Evolutionary conservation across 2,888 invertebrate genomes (phyloP), one percentile per base, ranked within the genome.

Genomic region (Yponomeuta plumbellus): DNA sequence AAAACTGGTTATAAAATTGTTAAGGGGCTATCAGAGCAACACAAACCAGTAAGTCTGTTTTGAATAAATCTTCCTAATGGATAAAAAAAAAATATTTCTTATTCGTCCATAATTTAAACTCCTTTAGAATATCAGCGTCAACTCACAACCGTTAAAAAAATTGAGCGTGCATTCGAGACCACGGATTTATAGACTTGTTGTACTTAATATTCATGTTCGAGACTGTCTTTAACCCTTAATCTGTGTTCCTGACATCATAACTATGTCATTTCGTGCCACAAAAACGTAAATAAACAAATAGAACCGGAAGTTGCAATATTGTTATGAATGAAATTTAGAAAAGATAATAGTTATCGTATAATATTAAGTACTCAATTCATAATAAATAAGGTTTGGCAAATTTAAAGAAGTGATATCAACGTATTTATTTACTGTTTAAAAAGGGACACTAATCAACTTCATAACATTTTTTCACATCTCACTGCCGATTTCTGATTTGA

Each of bases 1-100:
- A 90, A 88, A 77, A 89, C 87, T 69, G 86, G 91, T 77, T 89
- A 87, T 71, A 87, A 85, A 77, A 84, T 90, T 71, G 84, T 90
- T 66, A 91, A 89, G 80, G 86, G 85, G 77, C 83, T 90, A 68
- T 81, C 88, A 62, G 89, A 83, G 71, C 85, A 80, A 69, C 84
- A 82, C 68, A 90, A 85, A 76, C 72, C 77, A 72, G 91, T 91
- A 75, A 90, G 90, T 88, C 71, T 22, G 17, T 52, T n/a, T n/a
- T 52, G 17, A 52, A 52, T 52, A 52, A 56, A 40, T 57, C 26
- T 65, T 23, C 22, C 58, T 21, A 13, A 11, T 59, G 21, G 13
- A 59, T 21, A 11, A 59, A 23, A 21, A 13, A 21, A 59, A 8
- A 59, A 22, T 13, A 23, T 23, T 59, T n/a, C n/a, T 8, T 22